Base-by-base conservation (phyloP, 2,797 vertebrate genomes). In the Numenius phaeopus region DNA sequence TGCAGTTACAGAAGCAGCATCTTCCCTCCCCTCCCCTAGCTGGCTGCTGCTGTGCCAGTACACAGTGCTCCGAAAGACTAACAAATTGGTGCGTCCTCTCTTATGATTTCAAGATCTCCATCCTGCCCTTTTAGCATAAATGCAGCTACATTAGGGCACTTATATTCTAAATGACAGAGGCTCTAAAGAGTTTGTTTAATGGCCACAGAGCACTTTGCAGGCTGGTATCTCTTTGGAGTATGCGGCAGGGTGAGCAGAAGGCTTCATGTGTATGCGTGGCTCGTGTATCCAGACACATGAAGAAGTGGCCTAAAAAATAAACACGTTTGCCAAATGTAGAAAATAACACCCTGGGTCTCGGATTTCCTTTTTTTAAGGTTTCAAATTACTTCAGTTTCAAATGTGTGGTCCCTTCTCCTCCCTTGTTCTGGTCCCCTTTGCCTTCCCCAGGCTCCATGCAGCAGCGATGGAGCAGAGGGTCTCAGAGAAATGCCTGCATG, bases 381-480 rank as follows among this genome's bases (percentile, higher is more conserved):
- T 66, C 20, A 40, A 2, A 44, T 18, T 29, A 7, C 29, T 66
- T 69, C 23, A 24, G 1, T 72, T 86, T 75, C n/a, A 39, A 49
- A 50, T 6, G 10, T 13, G 26, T 57, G 3, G 3, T 77, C 5
- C 17, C n/a, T 85, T 79, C 39, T 69, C 32, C 20, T 72, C 21
- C 27, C 6, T 7, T 30, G 3, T 72, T 87, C 55, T 59, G 3
- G 7, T 42, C 5, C 10, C 7, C 13, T 57, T 59, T 77, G n/a
- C 14, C 3, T 4, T 70, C 4, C 9, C 4, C 26, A 39, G 32
- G 14, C 23, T 50, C 14, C 14, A 66, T 44, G 11, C 4, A 58
- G 8, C 29, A 39, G 8, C 0, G 1, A 42, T 9, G 29, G 9
- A 62, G 10, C 0, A 1, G 11, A 4, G 5, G 3, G 2, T 6